Evolutionary conservation across 2,797 vertebrate species (phyloP).

Genomic region (Rhincodon typus): DNA sequence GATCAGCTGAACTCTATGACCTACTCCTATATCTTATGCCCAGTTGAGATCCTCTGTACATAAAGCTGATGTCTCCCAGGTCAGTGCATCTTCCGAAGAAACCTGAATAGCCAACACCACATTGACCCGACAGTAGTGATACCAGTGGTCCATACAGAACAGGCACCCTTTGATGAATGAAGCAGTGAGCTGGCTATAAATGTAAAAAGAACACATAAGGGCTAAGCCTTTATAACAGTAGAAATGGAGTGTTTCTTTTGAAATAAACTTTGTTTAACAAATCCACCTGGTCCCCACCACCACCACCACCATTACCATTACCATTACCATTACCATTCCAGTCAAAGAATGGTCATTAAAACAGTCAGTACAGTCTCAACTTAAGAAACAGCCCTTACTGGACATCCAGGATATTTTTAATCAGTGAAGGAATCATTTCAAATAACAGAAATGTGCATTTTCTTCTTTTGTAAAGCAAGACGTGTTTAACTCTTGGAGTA

Average conservation of each 20-base stretch:
- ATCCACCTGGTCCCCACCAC: neutral
- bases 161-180: neutral
- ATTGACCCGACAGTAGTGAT: neutral
- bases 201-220: neutral
- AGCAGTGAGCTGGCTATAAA: neutral
- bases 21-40: neutral
- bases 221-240: neutral
- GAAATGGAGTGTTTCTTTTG: neutral
- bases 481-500: neutral
- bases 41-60: neutral
- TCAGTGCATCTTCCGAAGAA: neutral
- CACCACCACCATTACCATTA: no score
- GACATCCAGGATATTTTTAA: neutral
- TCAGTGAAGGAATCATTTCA: neutral
- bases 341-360: neutral
- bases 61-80: neutral
- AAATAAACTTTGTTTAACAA: neutral
- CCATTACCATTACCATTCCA: no score
- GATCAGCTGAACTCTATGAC: no score
- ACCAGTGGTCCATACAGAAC: neutral
- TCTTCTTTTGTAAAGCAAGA: neutral
- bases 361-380: constrained; percentile 9
- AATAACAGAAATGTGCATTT: neutral
- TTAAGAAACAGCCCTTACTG: neutral
- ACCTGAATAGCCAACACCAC: neutral